A percentile compares a stretch with the other conserved stretches of the same genome.
These are phyloP conservation scores for Drepana arcuata DNA, from an alignment of 1,140 invertebrate genomes.

Conservation along the genomic window DNA sequence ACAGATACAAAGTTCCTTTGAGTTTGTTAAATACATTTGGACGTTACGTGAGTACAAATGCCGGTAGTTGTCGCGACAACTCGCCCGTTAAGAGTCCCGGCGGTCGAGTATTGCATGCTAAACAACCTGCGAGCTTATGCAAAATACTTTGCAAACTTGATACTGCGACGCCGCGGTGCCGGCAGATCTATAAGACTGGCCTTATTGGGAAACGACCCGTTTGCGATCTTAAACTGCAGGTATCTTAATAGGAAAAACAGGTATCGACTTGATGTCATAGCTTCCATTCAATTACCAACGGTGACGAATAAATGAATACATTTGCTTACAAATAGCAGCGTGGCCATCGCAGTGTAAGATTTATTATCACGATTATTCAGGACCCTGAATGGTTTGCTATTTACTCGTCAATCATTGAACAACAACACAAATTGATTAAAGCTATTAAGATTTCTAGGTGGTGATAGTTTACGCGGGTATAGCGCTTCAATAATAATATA, in stretches of 20 bases:
- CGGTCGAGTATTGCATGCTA: slow-evolving; percentile 42
- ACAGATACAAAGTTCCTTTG: slow-evolving; percentile 2
- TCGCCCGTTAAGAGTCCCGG: slow-evolving; percentile 36
- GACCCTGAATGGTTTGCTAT: too few species aligned
- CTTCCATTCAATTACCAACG: slow-evolving; percentile 28
- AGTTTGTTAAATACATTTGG: slow-evolving; percentile 6
- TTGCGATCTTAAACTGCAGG: slow-evolving; percentile 17
- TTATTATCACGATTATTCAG: too few species aligned
- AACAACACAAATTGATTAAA: too few species aligned
- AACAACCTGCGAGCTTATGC: slow-evolving; percentile 27
- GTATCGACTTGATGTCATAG: slow-evolving; percentile 15
- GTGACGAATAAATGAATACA: slow-evolving; percentile 30
- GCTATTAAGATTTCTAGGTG: too few species aligned
- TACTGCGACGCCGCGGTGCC: slow-evolving; percentile 11
- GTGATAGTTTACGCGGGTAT: slow-evolving; percentile 12
- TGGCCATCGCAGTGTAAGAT: too few species aligned
- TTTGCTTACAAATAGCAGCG: slow-evolving; percentile 30
- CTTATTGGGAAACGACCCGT: slow-evolving; percentile 35
- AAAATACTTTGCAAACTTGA: slow-evolving; percentile 27
- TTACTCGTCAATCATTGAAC: too few species aligned
- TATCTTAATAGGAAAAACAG: slow-evolving; percentile 24
- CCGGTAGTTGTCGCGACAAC: slow-evolving; percentile 48
- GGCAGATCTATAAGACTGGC: slow-evolving; percentile 26
- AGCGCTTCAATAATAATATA: slow-evolving; percentile 16
- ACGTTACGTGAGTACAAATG: slow-evolving; percentile 20